Evolutionary conservation across 2,888 invertebrate genomes (phyloP).

Genomic region (Macrostomum cliftonense): DNA sequence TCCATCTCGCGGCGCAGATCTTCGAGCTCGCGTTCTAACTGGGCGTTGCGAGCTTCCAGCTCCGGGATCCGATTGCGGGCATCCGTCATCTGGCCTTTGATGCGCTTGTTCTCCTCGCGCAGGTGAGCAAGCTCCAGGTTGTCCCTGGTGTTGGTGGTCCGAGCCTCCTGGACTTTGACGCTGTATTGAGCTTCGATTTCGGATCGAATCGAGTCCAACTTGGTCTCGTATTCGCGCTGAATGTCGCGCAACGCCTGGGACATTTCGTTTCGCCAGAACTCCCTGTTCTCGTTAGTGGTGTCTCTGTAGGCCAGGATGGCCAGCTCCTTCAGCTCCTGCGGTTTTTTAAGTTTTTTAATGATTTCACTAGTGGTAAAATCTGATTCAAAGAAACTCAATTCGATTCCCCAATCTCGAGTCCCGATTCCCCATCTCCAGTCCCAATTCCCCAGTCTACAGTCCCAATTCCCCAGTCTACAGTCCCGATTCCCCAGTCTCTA

Average conservation of each 20-base stretch:
- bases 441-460: no score
- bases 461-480: no score
- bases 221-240: constrained; percentile 40
- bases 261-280: constrained; percentile 43
- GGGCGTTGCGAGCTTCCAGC: constrained; percentile 40
- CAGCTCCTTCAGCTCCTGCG: constrained; percentile 40
- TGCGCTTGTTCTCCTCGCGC: constrained; percentile 39
- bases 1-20: constrained; percentile 39
- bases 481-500: no score
- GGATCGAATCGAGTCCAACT: constrained; percentile 35
- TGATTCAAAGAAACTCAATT: no score
- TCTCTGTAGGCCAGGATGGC: constrained; percentile 40
- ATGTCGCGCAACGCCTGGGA: constrained; percentile 41
- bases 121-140: constrained; percentile 39
- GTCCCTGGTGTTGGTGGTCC: constrained; percentile 38
- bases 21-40: constrained; percentile 40
- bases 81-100: constrained; percentile 36
- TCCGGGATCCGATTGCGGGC: constrained; percentile 39
- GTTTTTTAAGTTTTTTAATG: no score
- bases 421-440: no score
- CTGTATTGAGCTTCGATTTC: constrained; percentile 43
- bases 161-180: constrained; percentile 42
- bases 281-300: constrained; percentile 41
- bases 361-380: no score
- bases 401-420: no score